Evolutionary conservation across 1,140 invertebrate genomes (phyloP).

Genomic region (Ridgeia piscesae): DNA sequence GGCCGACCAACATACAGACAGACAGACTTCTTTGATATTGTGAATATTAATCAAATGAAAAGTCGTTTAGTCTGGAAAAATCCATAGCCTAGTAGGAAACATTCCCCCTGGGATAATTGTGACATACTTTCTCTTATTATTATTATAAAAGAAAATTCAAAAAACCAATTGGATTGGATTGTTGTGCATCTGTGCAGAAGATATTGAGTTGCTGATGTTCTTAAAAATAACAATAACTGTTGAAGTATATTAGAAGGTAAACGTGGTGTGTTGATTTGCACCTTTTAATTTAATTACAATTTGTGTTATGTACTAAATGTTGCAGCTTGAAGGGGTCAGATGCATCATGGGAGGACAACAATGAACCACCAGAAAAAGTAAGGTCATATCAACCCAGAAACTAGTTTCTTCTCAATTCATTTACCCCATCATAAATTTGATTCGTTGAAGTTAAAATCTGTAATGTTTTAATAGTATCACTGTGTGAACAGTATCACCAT

Average conservation of each 20-base stretch:
- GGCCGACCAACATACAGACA: too few species aligned
- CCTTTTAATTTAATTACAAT: background rate
- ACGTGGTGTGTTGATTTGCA: background rate
- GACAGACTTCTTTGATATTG: too few species aligned
- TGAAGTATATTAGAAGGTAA: background rate
- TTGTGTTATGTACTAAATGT: background rate
- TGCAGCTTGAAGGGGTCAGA: constrained; percentile 74
- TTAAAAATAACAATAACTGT: background rate
- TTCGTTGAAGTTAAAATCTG: too few species aligned
- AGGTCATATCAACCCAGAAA: constrained; percentile 30
- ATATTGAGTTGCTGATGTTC: background rate
- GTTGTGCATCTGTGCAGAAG: background rate
- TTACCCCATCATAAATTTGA: background rate
- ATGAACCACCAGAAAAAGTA: constrained; percentile 71
- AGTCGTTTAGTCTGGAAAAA: background rate
- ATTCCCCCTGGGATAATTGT: background rate
- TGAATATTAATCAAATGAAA: too few species aligned
- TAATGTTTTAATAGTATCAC: too few species aligned
- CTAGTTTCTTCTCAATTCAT: background rate
- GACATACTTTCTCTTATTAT: background rate
- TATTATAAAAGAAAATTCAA: background rate
- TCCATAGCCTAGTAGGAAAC: background rate
- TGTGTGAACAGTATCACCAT: too few species aligned
- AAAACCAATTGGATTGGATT: background rate
- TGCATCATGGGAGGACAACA: constrained; percentile 80